Evolutionary conservation across 2,113 vertebrate species (phyloP).

Genomic region (Rynchops niger): DNA sequence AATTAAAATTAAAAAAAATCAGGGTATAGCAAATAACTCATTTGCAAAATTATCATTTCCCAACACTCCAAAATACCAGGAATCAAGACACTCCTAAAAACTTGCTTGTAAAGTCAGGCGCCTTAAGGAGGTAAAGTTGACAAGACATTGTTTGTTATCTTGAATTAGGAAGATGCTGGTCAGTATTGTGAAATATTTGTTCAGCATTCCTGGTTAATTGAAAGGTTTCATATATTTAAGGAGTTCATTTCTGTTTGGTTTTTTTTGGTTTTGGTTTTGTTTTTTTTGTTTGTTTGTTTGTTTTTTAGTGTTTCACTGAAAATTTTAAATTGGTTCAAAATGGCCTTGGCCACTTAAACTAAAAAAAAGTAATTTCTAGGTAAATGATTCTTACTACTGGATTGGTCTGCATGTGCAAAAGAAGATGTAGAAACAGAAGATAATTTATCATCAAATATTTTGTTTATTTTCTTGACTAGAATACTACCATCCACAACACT

Average conservation of each 20-base stretch:
- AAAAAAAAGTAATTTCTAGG: background rate
- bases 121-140: background rate
- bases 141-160: background rate
- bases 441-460: background rate
- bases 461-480: background rate
- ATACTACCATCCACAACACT: background rate
- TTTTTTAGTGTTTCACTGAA: background rate
- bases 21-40: background rate
- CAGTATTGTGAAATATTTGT: background rate
- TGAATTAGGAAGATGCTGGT: background rate
- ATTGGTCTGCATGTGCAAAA: background rate
- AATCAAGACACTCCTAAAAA: background rate
- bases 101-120: background rate
- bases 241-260: background rate
- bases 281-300: background rate
- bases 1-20: background rate
- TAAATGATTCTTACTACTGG: background rate
- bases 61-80: background rate
- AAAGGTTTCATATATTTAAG: background rate
- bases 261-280: background rate
- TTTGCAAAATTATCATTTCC: background rate
- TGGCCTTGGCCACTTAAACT: background rate
- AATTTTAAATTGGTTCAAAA: background rate
- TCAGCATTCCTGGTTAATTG: no score
- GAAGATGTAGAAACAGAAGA: background rate